A percentile compares a stretch with the other conserved stretches of the same genome.
phyloP scores from a whole-genome alignment of 2,888 invertebrate genomes.

The Andrena dorsata region DNA sequence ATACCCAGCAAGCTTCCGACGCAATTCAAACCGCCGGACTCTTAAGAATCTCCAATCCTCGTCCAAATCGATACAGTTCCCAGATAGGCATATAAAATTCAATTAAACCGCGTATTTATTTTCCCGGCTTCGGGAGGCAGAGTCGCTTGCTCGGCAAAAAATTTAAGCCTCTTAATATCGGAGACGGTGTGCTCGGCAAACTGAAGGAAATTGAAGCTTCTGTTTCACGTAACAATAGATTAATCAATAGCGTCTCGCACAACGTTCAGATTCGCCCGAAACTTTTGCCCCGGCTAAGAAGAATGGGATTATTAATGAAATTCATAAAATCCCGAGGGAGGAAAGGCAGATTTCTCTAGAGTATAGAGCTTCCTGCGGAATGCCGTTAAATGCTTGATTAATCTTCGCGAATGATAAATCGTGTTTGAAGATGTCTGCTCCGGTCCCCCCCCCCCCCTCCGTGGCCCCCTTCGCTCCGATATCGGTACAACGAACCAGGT shows the following conservation, averaged over 20 bases:
- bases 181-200: background rate
- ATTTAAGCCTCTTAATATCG: conserved; percentile 3
- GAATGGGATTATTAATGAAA: too few relatives aligned
- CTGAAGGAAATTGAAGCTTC: background rate
- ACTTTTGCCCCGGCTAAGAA: too few relatives aligned
- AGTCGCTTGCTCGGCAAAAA: background rate
- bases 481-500: conserved; percentile 27
- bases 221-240: background rate
- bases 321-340: too few relatives aligned
- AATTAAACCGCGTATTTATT: background rate
- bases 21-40: too few relatives aligned
- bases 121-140: background rate
- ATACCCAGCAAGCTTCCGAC: too few relatives aligned
- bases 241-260: background rate
- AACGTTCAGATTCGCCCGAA: background rate
- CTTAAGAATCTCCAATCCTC: too few relatives aligned
- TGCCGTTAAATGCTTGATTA: background rate
- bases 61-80: too few relatives aligned
- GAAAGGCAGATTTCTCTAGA: too few relatives aligned
- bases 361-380: too few relatives aligned
- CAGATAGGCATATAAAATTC: background rate
- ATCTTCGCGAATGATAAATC: background rate
- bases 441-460: background rate
- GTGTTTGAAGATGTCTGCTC: too few relatives aligned
- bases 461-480: background rate